phyloP scores from a whole-genome alignment of 2,113 vertebrate species.

The Columba janthina region DNA sequence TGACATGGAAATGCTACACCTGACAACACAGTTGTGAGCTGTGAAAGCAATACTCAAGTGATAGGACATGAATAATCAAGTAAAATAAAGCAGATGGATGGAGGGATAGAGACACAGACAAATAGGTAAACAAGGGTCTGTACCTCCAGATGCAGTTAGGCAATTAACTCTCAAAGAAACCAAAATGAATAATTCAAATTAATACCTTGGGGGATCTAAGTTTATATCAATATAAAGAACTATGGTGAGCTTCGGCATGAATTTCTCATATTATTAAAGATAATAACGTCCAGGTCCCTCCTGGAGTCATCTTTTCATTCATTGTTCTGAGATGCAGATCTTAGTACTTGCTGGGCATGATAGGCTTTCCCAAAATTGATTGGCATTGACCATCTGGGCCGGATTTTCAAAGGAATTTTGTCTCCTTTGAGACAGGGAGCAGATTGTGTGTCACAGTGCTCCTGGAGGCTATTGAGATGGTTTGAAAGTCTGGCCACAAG shows the following conservation, averaged over 20 bases:
- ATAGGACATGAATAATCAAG: neutral
- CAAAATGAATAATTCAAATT: neutral
- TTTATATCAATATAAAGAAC: neutral
- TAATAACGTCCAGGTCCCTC: neutral
- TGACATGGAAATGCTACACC: neutral
- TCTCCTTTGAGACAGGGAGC: constrained; percentile 28
- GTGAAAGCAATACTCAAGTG: neutral
- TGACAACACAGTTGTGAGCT: neutral
- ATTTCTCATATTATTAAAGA: neutral
- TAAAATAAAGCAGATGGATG: constrained; percentile 2
- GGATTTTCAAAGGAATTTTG: neutral
- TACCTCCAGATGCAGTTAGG: neutral
- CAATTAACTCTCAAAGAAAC: neutral
- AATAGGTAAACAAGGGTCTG: neutral
- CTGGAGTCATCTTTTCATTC: fast-evolving
- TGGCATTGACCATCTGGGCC: neutral
- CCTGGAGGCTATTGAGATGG: constrained; percentile 12
- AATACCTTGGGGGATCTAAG: neutral
- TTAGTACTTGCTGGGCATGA: neutral
- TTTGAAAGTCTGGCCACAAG: constrained; percentile 6
- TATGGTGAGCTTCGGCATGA: neutral
- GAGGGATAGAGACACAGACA: neutral
- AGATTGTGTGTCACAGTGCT: constrained; percentile 38
- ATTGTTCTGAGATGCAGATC: fast-evolving
- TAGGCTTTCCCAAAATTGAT: neutral